Evolutionary conservation across 2,113 vertebrate species (phyloP), one percentile per base, ranked within the genome.

Genomic region (Poeciliopsis prolifica): DNA sequence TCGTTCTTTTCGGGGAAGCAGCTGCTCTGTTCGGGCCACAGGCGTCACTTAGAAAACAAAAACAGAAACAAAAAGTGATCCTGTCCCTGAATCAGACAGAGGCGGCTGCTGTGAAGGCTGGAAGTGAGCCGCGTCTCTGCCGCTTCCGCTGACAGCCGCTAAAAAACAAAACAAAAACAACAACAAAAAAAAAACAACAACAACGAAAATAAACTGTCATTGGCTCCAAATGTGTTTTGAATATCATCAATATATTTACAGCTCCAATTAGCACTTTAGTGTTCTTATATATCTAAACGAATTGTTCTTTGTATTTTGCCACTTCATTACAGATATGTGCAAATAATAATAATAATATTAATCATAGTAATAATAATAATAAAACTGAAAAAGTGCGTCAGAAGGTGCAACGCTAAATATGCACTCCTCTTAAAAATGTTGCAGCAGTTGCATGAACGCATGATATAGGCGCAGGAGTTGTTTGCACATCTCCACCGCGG

Each of bases 61-160:
- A 90, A 90, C 80, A 76, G 86, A 88, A 92, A 89, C 80, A 88
- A 91, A 89, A 92, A 88, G 82, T 78, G 78, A 80, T 62, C 79
- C 84, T 77, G 82, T 64, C 12, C 40, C 70, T 54, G 78, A 88
- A 79, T 68, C 73, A 83, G 30, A 24, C 69, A 83, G 68, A 87
- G 58, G 67, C 82, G 82, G 79, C 76, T 76, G 74, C 77, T 75
- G 75, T 86, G 82, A 75, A 89, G 87, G 83, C 73, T 29, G 70
- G 33, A 31, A 67, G 17, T 65, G 29, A 48, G 44, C 44, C 44
- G 42, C 42, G 42, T 44, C 42, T 14, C 42, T 70, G 73, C 22
- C 54, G 74, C 81, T 83, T 86, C 79, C 71, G 65, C 33, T 77
- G 74, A 63, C 75, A 82, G 65, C 12, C 68, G 51, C 5, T 64